Evolutionary conservation across 2,113 vertebrate species (phyloP).

Genomic region (Tursiops truncatus): DNA sequence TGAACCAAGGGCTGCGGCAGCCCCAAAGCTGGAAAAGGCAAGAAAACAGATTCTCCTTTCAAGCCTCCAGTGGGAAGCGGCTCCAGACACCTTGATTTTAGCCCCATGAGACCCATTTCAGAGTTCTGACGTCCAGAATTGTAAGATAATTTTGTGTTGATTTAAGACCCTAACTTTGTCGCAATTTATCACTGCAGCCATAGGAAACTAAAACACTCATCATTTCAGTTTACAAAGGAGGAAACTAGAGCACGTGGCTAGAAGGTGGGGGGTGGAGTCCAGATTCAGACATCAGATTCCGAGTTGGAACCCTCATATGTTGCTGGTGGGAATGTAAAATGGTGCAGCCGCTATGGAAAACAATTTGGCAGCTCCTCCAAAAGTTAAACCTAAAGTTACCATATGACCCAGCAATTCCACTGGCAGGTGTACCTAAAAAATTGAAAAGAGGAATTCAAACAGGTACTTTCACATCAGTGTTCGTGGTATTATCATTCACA

Average conservation of each 20-base stretch:
- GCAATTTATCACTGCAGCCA: not conserved
- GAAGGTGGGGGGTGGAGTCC: not conserved
- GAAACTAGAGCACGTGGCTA: not conserved
- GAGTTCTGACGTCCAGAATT: not conserved
- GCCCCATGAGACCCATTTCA: not conserved
- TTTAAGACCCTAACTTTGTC: not conserved
- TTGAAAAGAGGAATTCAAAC: not conserved
- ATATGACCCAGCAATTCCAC: not conserved
- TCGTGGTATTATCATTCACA: not conserved
- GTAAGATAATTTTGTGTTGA: not conserved
- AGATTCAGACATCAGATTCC: not conserved
- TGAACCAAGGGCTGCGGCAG: not conserved
- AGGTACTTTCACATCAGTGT: not conserved
- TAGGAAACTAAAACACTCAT: not conserved
- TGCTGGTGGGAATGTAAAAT: not conserved
- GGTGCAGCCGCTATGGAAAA: not conserved
- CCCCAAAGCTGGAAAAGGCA: not conserved
- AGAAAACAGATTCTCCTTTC: not conserved
- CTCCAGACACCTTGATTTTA: not conserved
- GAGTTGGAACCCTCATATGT: accelerated
- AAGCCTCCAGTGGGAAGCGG: too few relatives aligned
- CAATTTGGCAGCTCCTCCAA: too few relatives aligned
- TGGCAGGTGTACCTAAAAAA: not conserved
- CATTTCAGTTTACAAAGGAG: not conserved
- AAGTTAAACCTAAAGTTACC: not conserved